Conservation (phyloP, 2,888 invertebrate genomes). For the Andrena marginata region DNA sequence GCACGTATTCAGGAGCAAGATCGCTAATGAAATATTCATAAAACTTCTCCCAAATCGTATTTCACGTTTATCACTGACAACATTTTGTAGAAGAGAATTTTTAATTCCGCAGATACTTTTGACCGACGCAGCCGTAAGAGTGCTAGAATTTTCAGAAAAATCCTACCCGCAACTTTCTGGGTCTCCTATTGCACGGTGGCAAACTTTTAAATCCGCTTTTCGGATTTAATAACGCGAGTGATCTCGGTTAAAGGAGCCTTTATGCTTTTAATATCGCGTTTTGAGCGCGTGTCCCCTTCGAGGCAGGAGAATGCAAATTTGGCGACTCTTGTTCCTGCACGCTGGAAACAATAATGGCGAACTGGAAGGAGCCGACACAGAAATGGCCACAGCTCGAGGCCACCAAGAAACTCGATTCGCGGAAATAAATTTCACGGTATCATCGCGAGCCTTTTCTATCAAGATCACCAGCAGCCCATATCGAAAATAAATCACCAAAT, state of each 20-base stretch:
- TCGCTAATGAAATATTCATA: no score
- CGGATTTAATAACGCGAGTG: slow-evolving; percentile 32
- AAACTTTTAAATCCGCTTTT: not conserved
- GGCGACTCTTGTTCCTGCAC: not conserved
- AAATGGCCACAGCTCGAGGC: not conserved
- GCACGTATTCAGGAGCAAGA: no score
- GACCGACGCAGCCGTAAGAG: not conserved
- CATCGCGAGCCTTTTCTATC: slow-evolving; percentile 1
- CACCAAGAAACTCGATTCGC: not conserved
- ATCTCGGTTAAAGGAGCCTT: not conserved
- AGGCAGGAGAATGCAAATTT: not conserved
- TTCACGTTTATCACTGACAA: no score
- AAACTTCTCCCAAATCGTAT: no score
- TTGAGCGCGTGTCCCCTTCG: not conserved
- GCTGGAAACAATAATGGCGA: slow-evolving; percentile 33
- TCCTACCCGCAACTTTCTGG: not conserved
- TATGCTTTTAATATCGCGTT: slow-evolving; percentile 31
- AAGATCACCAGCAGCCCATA: slow-evolving; percentile 26
- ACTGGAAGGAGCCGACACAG: not conserved
- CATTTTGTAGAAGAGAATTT: not conserved
- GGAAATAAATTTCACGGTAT: slow-evolving; percentile 16
- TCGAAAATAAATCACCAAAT: slow-evolving; percentile 26
- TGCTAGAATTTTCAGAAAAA: not conserved
- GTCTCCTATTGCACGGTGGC: not conserved
- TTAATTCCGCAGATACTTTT: not conserved